Conservation (phyloP, 64 coral and sea anemone species). For the Porites lutea region DNA sequence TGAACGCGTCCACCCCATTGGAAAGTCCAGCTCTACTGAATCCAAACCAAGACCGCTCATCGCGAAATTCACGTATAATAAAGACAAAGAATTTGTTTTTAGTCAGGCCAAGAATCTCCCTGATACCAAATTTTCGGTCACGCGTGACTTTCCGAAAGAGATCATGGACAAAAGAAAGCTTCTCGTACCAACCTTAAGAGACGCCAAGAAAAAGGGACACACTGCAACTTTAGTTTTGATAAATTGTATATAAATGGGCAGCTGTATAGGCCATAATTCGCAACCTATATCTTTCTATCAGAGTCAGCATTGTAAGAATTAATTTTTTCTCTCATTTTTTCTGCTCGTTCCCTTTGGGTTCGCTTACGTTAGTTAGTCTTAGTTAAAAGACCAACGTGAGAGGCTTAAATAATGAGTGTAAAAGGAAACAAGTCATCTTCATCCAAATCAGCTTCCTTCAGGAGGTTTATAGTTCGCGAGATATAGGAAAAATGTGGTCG, state of each 20-base stretch:
- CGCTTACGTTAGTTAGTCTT: neutral
- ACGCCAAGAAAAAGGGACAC: neutral
- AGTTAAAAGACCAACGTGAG: slow-evolving; percentile 3
- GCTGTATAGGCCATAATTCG: neutral
- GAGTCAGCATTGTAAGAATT: too few species aligned
- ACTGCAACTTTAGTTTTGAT: neutral
- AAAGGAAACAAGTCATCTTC: neutral
- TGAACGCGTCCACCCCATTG: neutral
- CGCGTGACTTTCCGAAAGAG: too few species aligned
- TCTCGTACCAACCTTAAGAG: neutral
- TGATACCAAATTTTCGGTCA: neutral
- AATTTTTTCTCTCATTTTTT: too few species aligned
- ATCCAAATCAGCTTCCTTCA: neutral
- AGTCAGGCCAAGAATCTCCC: neutral
- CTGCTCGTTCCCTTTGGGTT: neutral
- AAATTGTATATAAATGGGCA: neutral
- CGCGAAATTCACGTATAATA: neutral
- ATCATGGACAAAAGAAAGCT: neutral
- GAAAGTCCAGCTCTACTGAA: neutral
- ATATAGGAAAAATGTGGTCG: neutral
- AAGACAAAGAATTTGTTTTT: too few species aligned
- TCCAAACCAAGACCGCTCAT: neutral
- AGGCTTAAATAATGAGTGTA: neutral
- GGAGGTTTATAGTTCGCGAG: neutral
- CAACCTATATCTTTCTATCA: neutral